phyloP scores from a whole-genome alignment of 2,797 vertebrate genomes.

The Lophotriccus pileatus region DNA sequence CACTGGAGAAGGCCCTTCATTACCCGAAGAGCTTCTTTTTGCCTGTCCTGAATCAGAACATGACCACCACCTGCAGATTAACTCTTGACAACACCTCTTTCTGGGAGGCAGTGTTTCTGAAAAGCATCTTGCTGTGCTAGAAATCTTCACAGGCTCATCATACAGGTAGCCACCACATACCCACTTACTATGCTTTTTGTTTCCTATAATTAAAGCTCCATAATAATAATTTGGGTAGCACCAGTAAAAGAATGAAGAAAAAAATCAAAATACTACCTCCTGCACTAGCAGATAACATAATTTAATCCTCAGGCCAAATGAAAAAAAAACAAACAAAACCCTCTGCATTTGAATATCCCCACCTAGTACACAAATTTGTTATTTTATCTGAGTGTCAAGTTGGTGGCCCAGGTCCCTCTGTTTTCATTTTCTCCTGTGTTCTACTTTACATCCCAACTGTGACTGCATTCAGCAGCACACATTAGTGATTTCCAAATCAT shows the following conservation, averaged over 20 bases:
- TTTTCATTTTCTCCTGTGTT: slow-evolving; percentile 39
- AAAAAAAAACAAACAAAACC: not conserved
- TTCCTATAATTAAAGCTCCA: not conserved
- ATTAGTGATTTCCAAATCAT: slow-evolving; percentile 45
- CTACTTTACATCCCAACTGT: slow-evolving; percentile 43
- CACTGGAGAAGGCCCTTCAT: not conserved
- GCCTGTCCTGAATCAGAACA: not conserved
- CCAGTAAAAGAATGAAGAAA: not conserved
- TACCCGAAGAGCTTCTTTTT: not conserved
- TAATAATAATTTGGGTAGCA: not conserved
- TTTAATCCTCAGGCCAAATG: not conserved
- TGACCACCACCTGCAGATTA: not conserved
- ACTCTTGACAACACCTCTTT: not conserved
- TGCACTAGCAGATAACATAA: not conserved
- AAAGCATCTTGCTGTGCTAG: not conserved
- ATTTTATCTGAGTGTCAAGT: not conserved
- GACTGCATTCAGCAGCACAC: slow-evolving; percentile 7
- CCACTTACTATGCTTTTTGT: not conserved
- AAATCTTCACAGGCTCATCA: not conserved
- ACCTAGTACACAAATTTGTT: not conserved
- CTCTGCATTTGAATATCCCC: not conserved
- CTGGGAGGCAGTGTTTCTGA: not conserved
- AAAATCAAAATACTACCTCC: not conserved
- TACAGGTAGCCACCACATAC: not conserved
- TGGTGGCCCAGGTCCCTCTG: not conserved